Base-by-base conservation (phyloP, 2,113 vertebrate genomes). In the Tenrec ecaudatus region DNA sequence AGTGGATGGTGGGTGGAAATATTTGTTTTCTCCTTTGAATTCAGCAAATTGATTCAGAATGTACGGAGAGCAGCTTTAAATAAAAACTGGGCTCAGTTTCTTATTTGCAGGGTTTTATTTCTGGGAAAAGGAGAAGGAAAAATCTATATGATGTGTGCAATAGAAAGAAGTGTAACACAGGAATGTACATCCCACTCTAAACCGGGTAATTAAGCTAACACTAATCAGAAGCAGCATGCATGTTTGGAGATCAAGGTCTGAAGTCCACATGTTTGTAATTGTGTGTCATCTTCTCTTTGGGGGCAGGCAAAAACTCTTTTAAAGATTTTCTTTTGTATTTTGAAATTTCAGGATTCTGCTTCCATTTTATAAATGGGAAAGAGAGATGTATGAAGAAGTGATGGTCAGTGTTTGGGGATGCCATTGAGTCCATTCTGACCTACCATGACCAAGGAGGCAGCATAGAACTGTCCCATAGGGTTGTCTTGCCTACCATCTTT, bases 261-360 rank as follows among this genome's bases (percentile, higher is more conserved):
- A 43, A 27, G 36, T 36, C 69, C 47, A 62, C 19, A 33, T 25
- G 22, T 23, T 53, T 4, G 47, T 38, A 25, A 62, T 58, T 69
- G 8, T 47, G 58, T 58, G 58, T 25, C 20, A 60, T 62, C 19
- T 4, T 62, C 47, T 53, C 47, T 62, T 62, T 62, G 2, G 47
- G 71, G 60, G 69, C 2, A 76, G 3, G 6, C 58, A 62, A 19
- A 29, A 53, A 53, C 47, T 8, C 47, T 53, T 53, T 10, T 20
- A 25, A 62, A 68, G 14, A 47, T 95, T 80, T 93, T 40, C 47
- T 33, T 92, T 69, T 81, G n/a, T 10, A 33, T 89, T 79, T 89
- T 76, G 36, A 47, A 77, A 53, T 68, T 80, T 57, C 36, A 53
- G 27, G 47, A 78, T 83, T n/a, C 20, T 64, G 22, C 27, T 36